phyloP scores from a whole-genome alignment of 2,888 invertebrate genomes.

The Clitarchus hookeri region DNA sequence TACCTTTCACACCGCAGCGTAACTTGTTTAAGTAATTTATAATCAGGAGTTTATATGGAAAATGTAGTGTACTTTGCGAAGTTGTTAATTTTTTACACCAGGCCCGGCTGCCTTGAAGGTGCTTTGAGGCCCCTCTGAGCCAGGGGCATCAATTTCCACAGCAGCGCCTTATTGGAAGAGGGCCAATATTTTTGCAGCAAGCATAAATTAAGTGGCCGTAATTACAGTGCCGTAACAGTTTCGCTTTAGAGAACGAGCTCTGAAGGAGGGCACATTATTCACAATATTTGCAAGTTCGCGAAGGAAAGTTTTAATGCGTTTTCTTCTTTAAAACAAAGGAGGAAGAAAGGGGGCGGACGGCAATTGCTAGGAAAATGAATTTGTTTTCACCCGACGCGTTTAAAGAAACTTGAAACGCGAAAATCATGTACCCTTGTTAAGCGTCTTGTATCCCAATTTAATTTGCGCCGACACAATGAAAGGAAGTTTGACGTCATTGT shows the following conservation, averaged over 20 bases:
- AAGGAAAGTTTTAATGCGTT: slow-evolving; percentile 9
- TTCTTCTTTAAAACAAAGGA: not conserved
- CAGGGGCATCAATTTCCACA: not conserved
- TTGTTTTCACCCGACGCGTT: not conserved
- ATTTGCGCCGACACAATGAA: not conserved
- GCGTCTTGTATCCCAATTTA: too few species aligned
- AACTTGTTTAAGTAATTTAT: slow-evolving; percentile 14
- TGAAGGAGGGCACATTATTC: not conserved
- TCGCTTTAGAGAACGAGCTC: not conserved
- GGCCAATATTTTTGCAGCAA: slow-evolving; percentile 8
- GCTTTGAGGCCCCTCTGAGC: not conserved
- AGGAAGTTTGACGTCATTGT: not conserved
- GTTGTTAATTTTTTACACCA: not conserved
- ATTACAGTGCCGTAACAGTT: not conserved
- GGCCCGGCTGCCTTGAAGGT: not conserved
- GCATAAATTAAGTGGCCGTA: not conserved
- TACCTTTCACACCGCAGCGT: not conserved
- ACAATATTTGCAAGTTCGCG: not conserved
- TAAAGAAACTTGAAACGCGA: too few species aligned
- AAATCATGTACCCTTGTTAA: too few species aligned
- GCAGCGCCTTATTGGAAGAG: not conserved
- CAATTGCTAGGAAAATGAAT: slow-evolving; percentile 2
- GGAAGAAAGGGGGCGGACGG: not conserved
- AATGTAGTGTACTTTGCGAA: too few species aligned
- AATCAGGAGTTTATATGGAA: not conserved